Conservation (phyloP, 2,113 vertebrate species). For the Stomatorhinus ivindoensis region DNA sequence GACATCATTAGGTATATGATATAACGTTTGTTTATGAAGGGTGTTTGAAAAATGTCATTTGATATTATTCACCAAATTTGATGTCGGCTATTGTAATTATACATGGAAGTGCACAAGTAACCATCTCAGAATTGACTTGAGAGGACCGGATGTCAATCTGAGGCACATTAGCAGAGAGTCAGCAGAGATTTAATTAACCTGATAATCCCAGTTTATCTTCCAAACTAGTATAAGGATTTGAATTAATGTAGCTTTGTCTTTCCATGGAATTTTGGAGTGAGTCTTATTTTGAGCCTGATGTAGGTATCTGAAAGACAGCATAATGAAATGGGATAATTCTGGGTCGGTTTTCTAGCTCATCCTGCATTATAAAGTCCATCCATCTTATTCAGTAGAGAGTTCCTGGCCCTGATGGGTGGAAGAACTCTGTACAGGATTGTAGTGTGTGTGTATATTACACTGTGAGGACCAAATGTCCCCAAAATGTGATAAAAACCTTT, state of each 20-base stretch:
- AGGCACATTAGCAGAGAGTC: not conserved
- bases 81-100: not conserved
- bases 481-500: not conserved
- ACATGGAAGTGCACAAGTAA: not conserved
- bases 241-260: not conserved
- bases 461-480: not conserved
- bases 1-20: too few species aligned
- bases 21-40: too few species aligned
- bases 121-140: not conserved
- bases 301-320: not conserved
- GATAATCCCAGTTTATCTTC: not conserved
- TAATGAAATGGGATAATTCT: not conserved
- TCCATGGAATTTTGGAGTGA: not conserved
- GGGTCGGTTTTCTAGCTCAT: not conserved
- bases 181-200: not conserved
- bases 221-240: not conserved
- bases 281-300: not conserved
- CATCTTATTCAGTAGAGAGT: not conserved
- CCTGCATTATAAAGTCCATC: not conserved
- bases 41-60: too few species aligned
- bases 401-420: not conserved
- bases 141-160: not conserved
- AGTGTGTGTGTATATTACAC: not conserved
- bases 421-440: not conserved
- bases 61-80: too few species aligned